Base-by-base conservation (phyloP, 35 echinoderm and acorn worm species). In the Chiridota heheva region DNA sequence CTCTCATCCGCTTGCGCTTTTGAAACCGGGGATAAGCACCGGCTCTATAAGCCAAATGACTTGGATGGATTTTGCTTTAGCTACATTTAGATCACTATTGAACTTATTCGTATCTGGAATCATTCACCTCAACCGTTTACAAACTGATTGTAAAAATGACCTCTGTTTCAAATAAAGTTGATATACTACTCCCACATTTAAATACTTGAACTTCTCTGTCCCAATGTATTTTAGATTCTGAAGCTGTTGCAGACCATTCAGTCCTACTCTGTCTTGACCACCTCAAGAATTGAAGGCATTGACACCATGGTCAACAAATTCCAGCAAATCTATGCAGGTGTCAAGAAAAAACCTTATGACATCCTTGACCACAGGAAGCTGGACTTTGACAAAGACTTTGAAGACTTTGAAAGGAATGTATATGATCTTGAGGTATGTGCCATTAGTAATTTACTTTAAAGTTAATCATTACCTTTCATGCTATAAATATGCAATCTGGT, bases 301-400 rank as follows among this genome's bases (percentile, higher is more conserved):
- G 95, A 98, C 27, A 73, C 95, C 25, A 88, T 91, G 84, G 43
- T 49, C 39, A 82, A 83, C 59, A 98, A 98, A 46, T 98, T 98
- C 64, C 95, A 88, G 61, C 55, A 83, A 37, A 91, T 98, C 69
- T 98, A 92, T 64, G 25, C 84, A 22, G 75, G 70, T 25, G 70
- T 98, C 31, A 98, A 91, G 85, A 98, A 98, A 85, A 91, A 98
- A 72, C 89, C 95, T 3, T 91, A 91, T 58, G 95, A 98, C 33
- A 91, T 98, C 30, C 62, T 98, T 24, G 95, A 98, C 35, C 88
- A 91, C 33, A 79, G 95, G 13, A 98, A 89, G 72, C 71, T 81
- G 20, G 95, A 98, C 76, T 98, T 98, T 86, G 95, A 98, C 79
- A 81, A 87, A 44, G 95, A 98, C 45, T 98, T 84, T 89, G 95